These are phyloP conservation scores for Phytoseiulus persimilis DNA, from an alignment of 2,888 invertebrate species.

Conservation along the genomic window DNA sequence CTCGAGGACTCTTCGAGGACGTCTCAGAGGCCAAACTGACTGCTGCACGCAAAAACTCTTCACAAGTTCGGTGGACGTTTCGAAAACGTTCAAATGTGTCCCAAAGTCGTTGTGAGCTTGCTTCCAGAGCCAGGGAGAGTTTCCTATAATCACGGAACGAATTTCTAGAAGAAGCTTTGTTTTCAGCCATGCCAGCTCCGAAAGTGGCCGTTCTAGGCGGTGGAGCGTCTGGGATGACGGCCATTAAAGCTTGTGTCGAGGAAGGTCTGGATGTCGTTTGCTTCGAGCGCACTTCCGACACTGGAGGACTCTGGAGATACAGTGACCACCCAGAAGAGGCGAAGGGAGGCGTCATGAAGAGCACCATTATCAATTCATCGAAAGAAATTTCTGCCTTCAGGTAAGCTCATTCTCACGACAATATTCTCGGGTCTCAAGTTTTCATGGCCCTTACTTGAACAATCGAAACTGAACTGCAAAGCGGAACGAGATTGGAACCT, in stretches of 20 bases:
- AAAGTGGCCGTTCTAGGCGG: constrained; percentile 49
- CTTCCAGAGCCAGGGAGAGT: neutral
- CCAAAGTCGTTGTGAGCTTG: neutral
- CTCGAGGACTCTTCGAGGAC: no score
- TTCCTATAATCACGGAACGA: neutral
- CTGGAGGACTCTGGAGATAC: constrained; percentile 50
- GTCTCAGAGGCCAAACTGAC: no score
- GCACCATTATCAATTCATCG: constrained; percentile 51
- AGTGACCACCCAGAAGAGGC: constrained; percentile 46
- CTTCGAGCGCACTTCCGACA: constrained; percentile 48
- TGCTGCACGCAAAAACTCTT: no score
- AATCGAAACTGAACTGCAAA: no score
- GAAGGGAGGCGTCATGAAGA: constrained; percentile 49
- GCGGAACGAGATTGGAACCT: no score
- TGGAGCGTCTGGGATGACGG: constrained; percentile 50
- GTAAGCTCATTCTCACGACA: neutral
- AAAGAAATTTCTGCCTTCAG: constrained; percentile 51
- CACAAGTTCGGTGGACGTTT: no score
- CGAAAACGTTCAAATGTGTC: no score
- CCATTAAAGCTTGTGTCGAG: constrained; percentile 50
- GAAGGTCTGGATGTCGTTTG: constrained; percentile 49
- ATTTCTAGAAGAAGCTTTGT: neutral
- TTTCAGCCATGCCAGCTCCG: constrained; percentile 26
- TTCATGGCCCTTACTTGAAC: no score
- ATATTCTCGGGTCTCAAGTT: no score